These are phyloP conservation scores for Elgaria multicarinata DNA, from an alignment of 2,113 vertebrate species.

Conservation along the genomic window DNA sequence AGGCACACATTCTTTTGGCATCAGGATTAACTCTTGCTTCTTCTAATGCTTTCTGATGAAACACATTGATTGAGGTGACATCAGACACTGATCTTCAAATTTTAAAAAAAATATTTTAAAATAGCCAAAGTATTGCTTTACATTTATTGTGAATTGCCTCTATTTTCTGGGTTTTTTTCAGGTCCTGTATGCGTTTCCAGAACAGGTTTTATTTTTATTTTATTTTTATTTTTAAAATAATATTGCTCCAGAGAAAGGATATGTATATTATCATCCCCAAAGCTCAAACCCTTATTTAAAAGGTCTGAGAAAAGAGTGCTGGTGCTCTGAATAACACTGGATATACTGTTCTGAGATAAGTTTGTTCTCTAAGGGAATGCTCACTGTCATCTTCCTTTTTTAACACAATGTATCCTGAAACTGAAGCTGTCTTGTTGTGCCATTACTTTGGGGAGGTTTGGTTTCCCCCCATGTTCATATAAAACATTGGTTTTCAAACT, in stretches of 20 bases:
- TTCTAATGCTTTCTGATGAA: neutral
- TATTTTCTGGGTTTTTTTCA: neutral
- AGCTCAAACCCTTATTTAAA: neutral
- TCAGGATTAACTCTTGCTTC: neutral
- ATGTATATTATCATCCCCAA: neutral
- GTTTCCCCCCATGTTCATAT: neutral
- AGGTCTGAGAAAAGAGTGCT: neutral
- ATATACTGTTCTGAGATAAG: neutral
- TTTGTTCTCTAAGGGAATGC: neutral
- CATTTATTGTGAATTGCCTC: neutral
- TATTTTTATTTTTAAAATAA: neutral
- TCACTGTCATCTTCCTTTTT: neutral
- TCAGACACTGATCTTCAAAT: neutral
- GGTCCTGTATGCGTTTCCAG: neutral
- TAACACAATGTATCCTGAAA: neutral
- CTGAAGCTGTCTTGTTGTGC: neutral
- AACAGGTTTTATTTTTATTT: neutral
- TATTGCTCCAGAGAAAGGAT: neutral
- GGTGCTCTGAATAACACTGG: neutral
- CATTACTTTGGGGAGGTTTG: neutral
- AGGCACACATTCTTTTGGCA: neutral
- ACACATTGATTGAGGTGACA: neutral
- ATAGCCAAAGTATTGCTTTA: neutral
- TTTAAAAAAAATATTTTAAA: neutral
- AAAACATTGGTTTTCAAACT: neutral